phyloP scores from a whole-genome alignment of 2,113 vertebrate genomes.

The Dinomys branickii region DNA sequence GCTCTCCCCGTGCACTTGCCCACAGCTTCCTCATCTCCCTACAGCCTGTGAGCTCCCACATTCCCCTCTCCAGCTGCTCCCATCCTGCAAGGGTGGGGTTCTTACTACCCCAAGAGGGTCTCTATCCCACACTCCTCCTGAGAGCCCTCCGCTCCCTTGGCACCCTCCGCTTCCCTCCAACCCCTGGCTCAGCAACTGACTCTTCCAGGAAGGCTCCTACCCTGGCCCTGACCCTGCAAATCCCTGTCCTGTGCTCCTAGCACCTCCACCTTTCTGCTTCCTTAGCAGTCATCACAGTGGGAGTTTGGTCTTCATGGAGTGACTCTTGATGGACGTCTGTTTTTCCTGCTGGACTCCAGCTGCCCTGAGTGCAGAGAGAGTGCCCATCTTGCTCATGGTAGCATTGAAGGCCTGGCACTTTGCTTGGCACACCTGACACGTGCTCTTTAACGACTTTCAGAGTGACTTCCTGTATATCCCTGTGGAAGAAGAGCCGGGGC shows the following conservation, averaged over 20 bases:
- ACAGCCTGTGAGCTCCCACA: neutral
- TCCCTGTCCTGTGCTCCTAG: neutral
- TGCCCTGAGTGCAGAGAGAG: neutral
- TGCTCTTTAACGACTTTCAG: neutral
- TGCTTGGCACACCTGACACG: neutral
- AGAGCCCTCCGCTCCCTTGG: neutral
- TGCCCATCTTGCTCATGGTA: rapidly evolving
- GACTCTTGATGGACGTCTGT: neutral
- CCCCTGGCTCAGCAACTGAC: no score
- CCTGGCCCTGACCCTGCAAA: no score
- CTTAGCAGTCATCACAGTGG: rapidly evolving
- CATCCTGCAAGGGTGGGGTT: neutral
- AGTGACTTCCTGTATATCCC: no score
- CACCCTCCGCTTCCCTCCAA: neutral
- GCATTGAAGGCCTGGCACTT: neutral
- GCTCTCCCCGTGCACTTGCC: no score
- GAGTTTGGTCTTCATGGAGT: neutral
- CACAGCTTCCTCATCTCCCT: rapidly evolving
- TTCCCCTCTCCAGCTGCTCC: neutral
- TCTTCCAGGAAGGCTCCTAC: neutral
- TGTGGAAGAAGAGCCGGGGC: neutral
- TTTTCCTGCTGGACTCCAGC: neutral
- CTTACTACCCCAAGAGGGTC: neutral
- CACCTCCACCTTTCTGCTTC: no score
- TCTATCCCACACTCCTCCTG: neutral